Base-by-base conservation (phyloP, 2,113 vertebrate genomes). In the Halichoerus grypus region DNA sequence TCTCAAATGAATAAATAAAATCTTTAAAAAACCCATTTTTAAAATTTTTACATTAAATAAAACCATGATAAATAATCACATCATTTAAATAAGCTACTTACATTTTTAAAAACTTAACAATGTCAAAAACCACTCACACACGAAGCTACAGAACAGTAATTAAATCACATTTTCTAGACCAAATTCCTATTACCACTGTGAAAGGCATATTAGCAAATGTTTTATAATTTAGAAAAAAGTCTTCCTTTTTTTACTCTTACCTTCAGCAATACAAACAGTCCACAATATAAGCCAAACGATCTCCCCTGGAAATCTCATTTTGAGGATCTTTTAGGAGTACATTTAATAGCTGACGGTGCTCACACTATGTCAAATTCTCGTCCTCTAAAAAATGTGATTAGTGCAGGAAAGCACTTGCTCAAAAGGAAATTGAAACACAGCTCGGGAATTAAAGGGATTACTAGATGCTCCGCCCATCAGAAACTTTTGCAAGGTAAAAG, bases 381-480 rank as follows among this genome's bases (percentile, higher is more conserved):
- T 89, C 80, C 82, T 84, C 57, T 57, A 42, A 57, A 61, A 96
- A 31, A 19, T 55, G 51, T 36, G 83, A 33, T 53, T 18, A 61
- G 42, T 7, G 18, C 59, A 61, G 72, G 8, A 33, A 96, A 80
- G 39, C 39, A 15, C 16, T 88, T 46, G 53, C 39, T 85, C 63
- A 88, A 91, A 59, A 72, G 88, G 51, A 94, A 63, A 49, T 87
- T 55, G 90, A 94, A 94, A 95, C 59, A 15, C 77, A 97, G 95
- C 65, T 16, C 8, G 6, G 57, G 86, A 77, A 96, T 49, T 74
- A 1, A 55, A 90, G 79, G 36, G 79, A 65, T 57, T 72, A 36
- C 77, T 61, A 65, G 55, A 91, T 28, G 88, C 88, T 42, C 98
- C 96, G 11, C 98, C 98, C 83, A 94, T 7, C 57, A 96, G 96